phyloP scores from a whole-genome alignment of 2,888 invertebrate species.

The Erebia palarica region DNA sequence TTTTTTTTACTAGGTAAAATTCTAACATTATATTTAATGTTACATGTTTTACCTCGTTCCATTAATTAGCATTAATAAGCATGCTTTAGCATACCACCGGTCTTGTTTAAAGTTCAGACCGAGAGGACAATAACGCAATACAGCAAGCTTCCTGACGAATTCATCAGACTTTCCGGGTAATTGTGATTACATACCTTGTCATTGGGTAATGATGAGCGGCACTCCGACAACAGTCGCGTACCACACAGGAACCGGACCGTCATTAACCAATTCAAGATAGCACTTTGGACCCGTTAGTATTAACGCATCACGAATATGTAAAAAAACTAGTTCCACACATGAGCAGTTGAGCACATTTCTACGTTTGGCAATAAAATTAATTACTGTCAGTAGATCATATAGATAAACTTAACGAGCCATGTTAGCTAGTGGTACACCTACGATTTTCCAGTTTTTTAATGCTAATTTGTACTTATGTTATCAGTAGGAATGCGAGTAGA shows the following conservation, averaged over 20 bases:
- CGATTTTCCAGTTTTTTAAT: constrained; percentile 25
- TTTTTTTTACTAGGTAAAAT: too few species aligned
- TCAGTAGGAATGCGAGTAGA: constrained; percentile 6
- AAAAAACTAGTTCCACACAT: constrained; percentile 32
- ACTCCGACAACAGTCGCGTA: constrained; percentile 64
- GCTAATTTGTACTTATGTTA: constrained; percentile 21
- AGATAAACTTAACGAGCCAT: constrained; percentile 24
- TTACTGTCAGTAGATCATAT: constrained; percentile 12
- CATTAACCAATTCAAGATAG: constrained; percentile 74
- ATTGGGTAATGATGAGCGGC: constrained; percentile 67
- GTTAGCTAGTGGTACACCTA: constrained; percentile 1
- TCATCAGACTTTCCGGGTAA: constrained; percentile 62
- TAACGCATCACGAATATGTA: constrained; percentile 44
- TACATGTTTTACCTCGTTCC: background rate
- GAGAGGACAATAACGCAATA: constrained; percentile 30
- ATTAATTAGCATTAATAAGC: background rate
- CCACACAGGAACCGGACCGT: constrained; percentile 65
- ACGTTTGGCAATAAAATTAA: constrained; percentile 26
- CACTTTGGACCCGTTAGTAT: constrained; percentile 60
- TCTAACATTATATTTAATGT: too few species aligned
- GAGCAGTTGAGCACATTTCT: constrained; percentile 15
- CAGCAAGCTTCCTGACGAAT: constrained; percentile 59
- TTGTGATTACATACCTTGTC: constrained; percentile 63
- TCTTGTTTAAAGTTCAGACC: background rate
- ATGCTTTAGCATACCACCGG: background rate